Percentiles rank a stretch among this genome's conserved stretches.
Evolutionary conservation across 2,113 vertebrate genomes (phyloP).

Genomic region (Psettodes erumei): DNA sequence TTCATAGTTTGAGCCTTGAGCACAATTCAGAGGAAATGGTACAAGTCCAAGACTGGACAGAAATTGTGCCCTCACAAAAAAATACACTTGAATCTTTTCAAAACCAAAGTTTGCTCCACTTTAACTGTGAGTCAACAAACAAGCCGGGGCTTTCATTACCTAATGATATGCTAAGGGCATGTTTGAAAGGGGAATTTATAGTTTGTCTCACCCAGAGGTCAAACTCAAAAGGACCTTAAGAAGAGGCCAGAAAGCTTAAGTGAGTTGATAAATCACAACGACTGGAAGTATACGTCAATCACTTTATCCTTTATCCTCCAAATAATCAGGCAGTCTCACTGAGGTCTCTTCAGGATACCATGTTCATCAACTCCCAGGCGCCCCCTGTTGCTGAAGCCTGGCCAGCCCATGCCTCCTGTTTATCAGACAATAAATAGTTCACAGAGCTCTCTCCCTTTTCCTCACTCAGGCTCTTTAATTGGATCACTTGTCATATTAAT

Average conservation of each 20-base stretch:
- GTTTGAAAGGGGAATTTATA: conserved; percentile 2
- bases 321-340: not conserved
- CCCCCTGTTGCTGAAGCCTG: not conserved
- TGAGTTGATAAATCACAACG: not conserved
- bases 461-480: conserved; percentile 39
- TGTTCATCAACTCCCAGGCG: too few species aligned
- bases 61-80: conserved; percentile 9
- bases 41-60: conserved; percentile 15
- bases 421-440: not conserved
- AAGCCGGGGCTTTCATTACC: not conserved
- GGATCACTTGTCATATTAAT: conserved; percentile 65
- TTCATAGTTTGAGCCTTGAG: not conserved
- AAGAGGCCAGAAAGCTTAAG: not conserved
- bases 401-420: not conserved
- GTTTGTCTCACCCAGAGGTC: conserved; percentile 10
- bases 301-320: not conserved
- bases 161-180: not conserved
- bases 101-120: conserved; percentile 13
- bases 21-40: not conserved
- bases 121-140: conserved; percentile 12
- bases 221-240: not conserved
- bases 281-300: not conserved
- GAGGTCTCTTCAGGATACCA: not conserved
- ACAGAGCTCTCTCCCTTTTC: not conserved
- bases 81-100: not conserved